Evolutionary conservation across 2,888 invertebrate species (phyloP).

Genomic region (Aphidius colemani): DNA sequence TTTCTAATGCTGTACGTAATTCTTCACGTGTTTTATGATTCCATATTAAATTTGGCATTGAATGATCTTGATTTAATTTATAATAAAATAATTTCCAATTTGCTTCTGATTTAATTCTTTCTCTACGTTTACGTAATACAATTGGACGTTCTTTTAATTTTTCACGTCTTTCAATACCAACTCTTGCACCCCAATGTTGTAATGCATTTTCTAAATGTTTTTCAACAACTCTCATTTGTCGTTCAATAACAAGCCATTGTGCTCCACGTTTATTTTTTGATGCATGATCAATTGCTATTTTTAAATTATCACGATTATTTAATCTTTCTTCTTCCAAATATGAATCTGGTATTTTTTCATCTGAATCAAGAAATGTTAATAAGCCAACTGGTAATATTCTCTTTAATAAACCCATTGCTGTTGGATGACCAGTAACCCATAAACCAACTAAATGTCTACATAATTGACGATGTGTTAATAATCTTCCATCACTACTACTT

Average conservation of each 20-base stretch:
- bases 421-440: slow-evolving; percentile 94
- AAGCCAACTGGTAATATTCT: slow-evolving; percentile 94
- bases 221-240: slow-evolving; percentile 77
- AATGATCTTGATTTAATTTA: slow-evolving; percentile 92
- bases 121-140: slow-evolving; percentile 86
- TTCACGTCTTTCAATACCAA: slow-evolving; percentile 67
- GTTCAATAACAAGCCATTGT: slow-evolving; percentile 74
- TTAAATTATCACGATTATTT: slow-evolving; percentile 90
- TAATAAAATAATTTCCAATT: slow-evolving; percentile 96
- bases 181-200: slow-evolving; percentile 74
- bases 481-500: slow-evolving; percentile 75
- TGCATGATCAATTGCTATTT: slow-evolving; percentile 84
- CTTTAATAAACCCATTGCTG: slow-evolving; percentile 83
- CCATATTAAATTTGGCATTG: slow-evolving; percentile 97
- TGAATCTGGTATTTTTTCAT: slow-evolving; percentile 79
- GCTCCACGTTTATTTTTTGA: slow-evolving; percentile 71
- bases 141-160: slow-evolving; percentile 81
- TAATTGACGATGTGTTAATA: slow-evolving; percentile 87
- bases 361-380: slow-evolving; percentile 84
- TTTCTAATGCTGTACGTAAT: slow-evolving; percentile 86
- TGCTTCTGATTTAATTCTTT: slow-evolving; percentile 82
- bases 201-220: slow-evolving; percentile 79
- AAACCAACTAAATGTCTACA: slow-evolving; percentile 92
- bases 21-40: slow-evolving; percentile 98
- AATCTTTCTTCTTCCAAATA: slow-evolving; percentile 73